Base-by-base conservation (phyloP, 2,113 vertebrate genomes). In the Heterochromis multidens region DNA sequence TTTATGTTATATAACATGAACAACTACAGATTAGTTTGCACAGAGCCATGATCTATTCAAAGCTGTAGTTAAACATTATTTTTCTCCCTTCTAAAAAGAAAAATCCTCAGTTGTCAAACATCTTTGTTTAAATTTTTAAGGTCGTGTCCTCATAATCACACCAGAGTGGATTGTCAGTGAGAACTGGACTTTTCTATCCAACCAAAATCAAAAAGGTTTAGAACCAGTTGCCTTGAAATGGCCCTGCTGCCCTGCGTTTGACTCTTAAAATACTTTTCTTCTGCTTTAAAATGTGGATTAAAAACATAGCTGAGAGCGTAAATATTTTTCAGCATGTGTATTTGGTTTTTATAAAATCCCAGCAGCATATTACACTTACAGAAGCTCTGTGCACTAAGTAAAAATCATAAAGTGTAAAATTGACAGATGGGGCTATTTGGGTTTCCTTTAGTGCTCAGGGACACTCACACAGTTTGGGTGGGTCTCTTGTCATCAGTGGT, bases 381-480 rank as follows among this genome's bases (percentile, higher is more conserved):
- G 86, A 37, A 82, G 65, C 84, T 63, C 52, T 87, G 86, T 77
- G 82, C 27, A 52, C 91, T 94, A 91, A 94, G 93, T 93, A 95
- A 93, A 88, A 93, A 77, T 72, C 85, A 86, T 70, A 49, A 35
- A 92, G 85, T 92, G 90, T 90, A 88, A 91, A 88, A 88, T 63
- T 89, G 93, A 94, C 93, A 95, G 93, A 94, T 95, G 93, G 93
- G 63, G 85, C 88, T 94, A 83, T 90, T 94, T 91, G 88, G 81
- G 80, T 78, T 90, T 93, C 72, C 83, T 91, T 94, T 87, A 93
- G 92, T 90, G 91, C 94, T 94, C 81, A 60, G 89, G 88, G 87
- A 92, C 87, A 77, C 81, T 86, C 43, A 27, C 37, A 81, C 81
- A 88, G 86, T 94, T 93, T 91, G 84, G 91, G 76, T 84, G 84